Percentiles rank a stretch among this genome's conserved stretches.
Conservation (phyloP, 2,888 invertebrate species). For the Stramonita haemastoma region DNA sequence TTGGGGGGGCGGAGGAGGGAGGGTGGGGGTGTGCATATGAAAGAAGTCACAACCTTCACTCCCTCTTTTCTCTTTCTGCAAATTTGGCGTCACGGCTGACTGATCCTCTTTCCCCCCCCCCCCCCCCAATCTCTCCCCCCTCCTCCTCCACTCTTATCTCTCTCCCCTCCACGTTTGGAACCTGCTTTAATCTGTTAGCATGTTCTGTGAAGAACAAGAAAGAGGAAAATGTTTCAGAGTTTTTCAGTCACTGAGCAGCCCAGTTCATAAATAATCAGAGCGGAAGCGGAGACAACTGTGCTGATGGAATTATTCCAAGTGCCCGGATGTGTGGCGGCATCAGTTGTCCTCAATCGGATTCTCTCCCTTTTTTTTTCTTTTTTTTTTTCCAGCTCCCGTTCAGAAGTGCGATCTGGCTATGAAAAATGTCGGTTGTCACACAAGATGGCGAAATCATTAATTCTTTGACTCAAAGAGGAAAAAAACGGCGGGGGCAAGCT, state of each 20-base stretch:
- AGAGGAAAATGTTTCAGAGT: constrained; percentile 4
- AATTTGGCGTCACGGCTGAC: constrained; percentile 10
- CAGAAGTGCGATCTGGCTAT: background rate
- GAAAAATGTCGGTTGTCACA: background rate
- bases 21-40: background rate
- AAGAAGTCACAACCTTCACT: background rate
- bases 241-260: background rate
- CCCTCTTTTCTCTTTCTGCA: constrained; percentile 20
- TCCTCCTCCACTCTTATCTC: too few species aligned
- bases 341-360: background rate
- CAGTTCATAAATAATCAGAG: constrained; percentile 26
- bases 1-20: background rate
- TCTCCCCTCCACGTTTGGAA: background rate
- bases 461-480: constrained; percentile 30
- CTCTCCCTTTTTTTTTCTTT: background rate
- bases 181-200: constrained; percentile 38
- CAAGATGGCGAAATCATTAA: constrained; percentile 16
- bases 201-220: background rate
- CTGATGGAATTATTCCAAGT: constrained; percentile 33
- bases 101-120: background rate
- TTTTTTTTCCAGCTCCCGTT: background rate
- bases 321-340: constrained; percentile 23
- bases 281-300: background rate
- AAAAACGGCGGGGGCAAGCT: background rate
- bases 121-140: too few species aligned